Evolutionary conservation across 2,888 invertebrate genomes (phyloP).

Genomic region (Pteria penguin): DNA sequence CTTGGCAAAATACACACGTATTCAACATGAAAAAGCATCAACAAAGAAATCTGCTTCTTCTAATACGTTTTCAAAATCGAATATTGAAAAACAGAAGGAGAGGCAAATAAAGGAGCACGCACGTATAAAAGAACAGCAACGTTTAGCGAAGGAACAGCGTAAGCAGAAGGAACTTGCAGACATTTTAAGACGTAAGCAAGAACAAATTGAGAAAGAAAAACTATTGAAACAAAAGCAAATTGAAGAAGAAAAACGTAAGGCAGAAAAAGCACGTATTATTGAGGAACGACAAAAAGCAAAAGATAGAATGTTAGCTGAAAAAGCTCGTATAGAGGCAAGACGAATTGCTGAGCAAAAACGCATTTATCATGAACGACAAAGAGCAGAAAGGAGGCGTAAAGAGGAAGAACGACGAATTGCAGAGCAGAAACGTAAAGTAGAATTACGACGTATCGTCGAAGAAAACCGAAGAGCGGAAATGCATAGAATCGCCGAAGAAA

Average conservation of each 20-base stretch:
- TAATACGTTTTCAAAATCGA: not conserved
- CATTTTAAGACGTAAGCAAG: not conserved
- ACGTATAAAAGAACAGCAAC: slow-evolving; percentile 23
- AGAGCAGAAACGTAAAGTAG: not conserved
- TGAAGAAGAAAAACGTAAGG: not conserved
- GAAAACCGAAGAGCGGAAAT: not conserved
- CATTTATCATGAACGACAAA: not conserved
- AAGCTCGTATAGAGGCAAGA: not conserved
- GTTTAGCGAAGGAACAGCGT: slow-evolving; percentile 12
- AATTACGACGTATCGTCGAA: not conserved
- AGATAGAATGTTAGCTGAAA: not conserved
- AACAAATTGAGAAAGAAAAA: not conserved
- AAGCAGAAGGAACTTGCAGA: not conserved
- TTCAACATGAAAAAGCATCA: not conserved
- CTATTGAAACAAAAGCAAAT: not conserved
- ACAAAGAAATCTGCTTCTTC: not conserved
- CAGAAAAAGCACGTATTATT: not conserved
- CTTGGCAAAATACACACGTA: slow-evolving; percentile 9
- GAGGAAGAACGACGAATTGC: not conserved
- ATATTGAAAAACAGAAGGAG: not conserved
- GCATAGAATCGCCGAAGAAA: not conserved
- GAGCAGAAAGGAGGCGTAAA: not conserved
- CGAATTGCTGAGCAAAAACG: not conserved
- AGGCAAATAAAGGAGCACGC: slow-evolving; percentile 13
- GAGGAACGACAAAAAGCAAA: not conserved